phyloP scores from a whole-genome alignment of 2,888 invertebrate species.

The Malacosoma neustria region DNA sequence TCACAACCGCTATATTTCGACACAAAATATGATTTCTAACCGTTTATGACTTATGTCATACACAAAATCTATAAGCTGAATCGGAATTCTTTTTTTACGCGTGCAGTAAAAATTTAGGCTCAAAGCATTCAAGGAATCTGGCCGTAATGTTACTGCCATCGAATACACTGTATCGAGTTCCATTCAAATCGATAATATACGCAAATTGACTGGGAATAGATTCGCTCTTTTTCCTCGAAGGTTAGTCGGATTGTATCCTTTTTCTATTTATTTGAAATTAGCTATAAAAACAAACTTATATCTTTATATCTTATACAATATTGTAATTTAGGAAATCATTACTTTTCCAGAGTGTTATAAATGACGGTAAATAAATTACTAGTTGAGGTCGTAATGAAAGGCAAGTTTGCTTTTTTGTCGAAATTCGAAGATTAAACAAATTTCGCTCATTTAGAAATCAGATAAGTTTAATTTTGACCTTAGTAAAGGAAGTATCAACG shows the following conservation, averaged over 20 bases:
- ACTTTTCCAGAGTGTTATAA: no score
- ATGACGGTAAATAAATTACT: no score
- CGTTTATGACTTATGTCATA: constrained; percentile 19
- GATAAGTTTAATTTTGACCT: no score
- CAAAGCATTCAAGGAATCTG: constrained; percentile 55
- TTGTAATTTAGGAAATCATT: no score
- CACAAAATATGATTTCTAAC: not conserved
- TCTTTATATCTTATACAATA: no score
- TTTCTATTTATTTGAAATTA: constrained; percentile 1
- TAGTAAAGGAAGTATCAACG: no score
- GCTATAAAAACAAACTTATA: no score
- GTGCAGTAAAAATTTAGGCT: constrained; percentile 70
- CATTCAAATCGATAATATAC: constrained; percentile 42
- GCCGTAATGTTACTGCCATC: constrained; percentile 55
- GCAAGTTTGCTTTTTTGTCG: no score
- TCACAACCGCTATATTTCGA: no score
- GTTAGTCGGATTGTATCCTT: constrained; percentile 1
- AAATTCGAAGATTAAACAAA: no score
- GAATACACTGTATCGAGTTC: constrained; percentile 45
- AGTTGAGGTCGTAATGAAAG: no score
- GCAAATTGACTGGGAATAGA: constrained; percentile 31
- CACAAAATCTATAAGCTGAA: constrained; percentile 50
- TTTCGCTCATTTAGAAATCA: no score
- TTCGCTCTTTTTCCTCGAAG: constrained; percentile 57
- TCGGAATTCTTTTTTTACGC: constrained; percentile 69